These are phyloP conservation scores for Dynastes tityus DNA, from an alignment of 2,888 invertebrate species.

Conservation along the genomic window DNA sequence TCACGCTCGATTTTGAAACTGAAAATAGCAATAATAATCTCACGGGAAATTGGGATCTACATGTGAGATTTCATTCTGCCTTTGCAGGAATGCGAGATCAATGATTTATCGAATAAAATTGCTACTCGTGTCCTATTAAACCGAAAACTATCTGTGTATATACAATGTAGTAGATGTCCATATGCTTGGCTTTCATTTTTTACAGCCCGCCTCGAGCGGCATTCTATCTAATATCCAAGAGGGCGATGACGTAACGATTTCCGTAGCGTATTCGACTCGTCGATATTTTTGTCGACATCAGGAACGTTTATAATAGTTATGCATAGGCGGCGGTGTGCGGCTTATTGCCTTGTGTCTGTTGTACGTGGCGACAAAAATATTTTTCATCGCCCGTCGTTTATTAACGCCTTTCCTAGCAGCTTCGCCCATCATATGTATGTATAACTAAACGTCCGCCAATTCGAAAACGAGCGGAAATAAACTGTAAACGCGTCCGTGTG, in stretches of 20 bases:
- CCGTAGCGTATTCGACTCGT: constrained; percentile 23
- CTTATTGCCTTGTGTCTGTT: constrained; percentile 12
- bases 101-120: constrained; percentile 7
- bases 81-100: not conserved
- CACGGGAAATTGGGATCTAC: too few species aligned
- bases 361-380: constrained; percentile 29
- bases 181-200: constrained; percentile 17
- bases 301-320: constrained; percentile 22
- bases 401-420: constrained; percentile 17
- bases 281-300: constrained; percentile 37
- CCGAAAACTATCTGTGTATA: not conserved
- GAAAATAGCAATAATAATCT: too few species aligned
- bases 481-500: constrained; percentile 33
- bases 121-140: constrained; percentile 9
- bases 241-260: constrained; percentile 44
- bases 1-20: too few species aligned
- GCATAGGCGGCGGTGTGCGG: not conserved
- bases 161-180: too few species aligned
- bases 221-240: constrained; percentile 36
- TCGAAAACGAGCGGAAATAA: constrained; percentile 42
- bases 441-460: constrained; percentile 35
- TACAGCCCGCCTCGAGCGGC: constrained; percentile 11
- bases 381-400: constrained; percentile 27
- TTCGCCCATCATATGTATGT: not conserved
- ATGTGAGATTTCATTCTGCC: too few species aligned